Evolutionary conservation across 2,888 invertebrate species (phyloP).

Genomic region (Catocala sponsa): DNA sequence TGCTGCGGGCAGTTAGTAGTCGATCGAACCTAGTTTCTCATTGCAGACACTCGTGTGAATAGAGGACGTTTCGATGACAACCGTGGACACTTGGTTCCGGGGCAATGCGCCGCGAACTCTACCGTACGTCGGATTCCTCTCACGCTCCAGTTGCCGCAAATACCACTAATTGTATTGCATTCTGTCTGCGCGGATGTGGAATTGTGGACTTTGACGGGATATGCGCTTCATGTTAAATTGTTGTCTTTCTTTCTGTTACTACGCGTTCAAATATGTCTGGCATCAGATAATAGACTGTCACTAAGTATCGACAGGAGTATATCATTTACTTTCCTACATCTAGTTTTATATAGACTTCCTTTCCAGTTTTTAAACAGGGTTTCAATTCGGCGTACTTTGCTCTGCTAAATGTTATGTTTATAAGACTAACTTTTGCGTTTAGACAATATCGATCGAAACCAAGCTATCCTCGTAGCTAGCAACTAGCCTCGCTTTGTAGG

Average conservation of each 20-base stretch:
- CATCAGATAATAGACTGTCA: too few species aligned
- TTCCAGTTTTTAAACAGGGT: too few species aligned
- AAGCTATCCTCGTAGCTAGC: too few species aligned
- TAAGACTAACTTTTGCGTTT: too few species aligned
- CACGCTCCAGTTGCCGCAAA: constrained; percentile 86
- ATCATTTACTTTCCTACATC: background rate
- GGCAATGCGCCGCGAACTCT: constrained; percentile 75
- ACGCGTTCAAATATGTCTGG: constrained; percentile 6
- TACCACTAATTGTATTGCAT: constrained; percentile 82
- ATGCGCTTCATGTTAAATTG: constrained; percentile 20
- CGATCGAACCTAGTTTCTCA: constrained; percentile 25
- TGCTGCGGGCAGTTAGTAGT: background rate
- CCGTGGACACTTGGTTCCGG: constrained; percentile 73
- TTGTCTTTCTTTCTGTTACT: constrained; percentile 7
- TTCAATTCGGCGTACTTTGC: too few species aligned
- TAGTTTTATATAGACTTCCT: too few species aligned
- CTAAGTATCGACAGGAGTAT: too few species aligned
- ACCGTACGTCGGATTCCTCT: constrained; percentile 81
- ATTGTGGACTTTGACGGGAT: constrained; percentile 54
- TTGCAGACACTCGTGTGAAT: constrained; percentile 41
- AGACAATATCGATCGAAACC: too few species aligned
- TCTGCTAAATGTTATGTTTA: too few species aligned
- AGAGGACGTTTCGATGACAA: constrained; percentile 67
- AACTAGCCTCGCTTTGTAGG: too few species aligned
- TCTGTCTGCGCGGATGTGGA: constrained; percentile 70